phyloP scores from a whole-genome alignment of 53 echinoderm and acorn worm genomes.

The Astropecten irregularis region DNA sequence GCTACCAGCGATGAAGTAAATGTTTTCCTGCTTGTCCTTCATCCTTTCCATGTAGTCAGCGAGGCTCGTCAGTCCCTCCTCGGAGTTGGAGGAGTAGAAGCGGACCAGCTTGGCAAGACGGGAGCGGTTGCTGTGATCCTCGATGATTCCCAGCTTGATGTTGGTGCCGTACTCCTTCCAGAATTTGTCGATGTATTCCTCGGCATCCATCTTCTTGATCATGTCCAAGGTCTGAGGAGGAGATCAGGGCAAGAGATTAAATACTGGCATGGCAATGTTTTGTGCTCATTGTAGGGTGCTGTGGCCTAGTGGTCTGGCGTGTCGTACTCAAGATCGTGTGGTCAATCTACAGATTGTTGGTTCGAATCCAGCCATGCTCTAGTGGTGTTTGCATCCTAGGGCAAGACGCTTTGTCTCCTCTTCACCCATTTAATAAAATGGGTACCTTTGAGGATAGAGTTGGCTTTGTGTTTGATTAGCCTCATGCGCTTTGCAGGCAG shows the following conservation, averaged over 20 bases:
- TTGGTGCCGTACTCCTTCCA: conserved; percentile 98
- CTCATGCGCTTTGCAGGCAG: too few relatives aligned
- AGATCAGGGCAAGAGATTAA: neutral
- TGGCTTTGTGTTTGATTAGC: too few relatives aligned
- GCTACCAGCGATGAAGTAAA: conserved; percentile 95
- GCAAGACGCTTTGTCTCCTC: too few relatives aligned
- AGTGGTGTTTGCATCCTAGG: too few relatives aligned
- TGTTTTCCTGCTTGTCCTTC: conserved; percentile 98
- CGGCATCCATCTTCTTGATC: conserved; percentile 93
- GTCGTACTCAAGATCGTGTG: too few relatives aligned
- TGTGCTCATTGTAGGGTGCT: too few relatives aligned
- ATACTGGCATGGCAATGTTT: neutral
- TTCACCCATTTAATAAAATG: too few relatives aligned
- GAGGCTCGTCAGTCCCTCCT: conserved; percentile 79
- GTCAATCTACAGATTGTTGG: too few relatives aligned
- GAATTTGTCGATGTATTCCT: conserved; percentile 94
- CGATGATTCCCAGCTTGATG: conserved; percentile 98
- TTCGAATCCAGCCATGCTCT: too few relatives aligned
- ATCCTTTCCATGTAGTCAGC: conserved; percentile 91
- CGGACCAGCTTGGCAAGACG: conserved; percentile 97
- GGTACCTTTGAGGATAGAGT: too few relatives aligned
- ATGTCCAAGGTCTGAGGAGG: conserved; percentile 86
- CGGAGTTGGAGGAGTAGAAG: conserved; percentile 95
- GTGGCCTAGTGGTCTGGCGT: too few relatives aligned
- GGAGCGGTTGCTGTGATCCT: conserved; percentile 97